Conservation (phyloP, 2,113 vertebrate species). For the Chionomys nivalis region DNA sequence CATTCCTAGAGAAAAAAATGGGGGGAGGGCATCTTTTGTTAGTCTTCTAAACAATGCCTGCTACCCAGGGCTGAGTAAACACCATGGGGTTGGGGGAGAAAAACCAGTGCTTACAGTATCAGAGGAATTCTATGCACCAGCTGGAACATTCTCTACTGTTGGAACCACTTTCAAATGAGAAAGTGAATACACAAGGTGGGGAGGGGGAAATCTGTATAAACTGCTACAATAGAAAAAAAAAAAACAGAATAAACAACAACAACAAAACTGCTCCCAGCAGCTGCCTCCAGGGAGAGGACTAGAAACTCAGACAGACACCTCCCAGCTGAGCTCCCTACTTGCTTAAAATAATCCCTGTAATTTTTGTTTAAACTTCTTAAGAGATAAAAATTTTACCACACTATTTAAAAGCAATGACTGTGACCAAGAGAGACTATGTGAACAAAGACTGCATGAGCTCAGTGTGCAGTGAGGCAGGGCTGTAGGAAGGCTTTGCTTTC, state of each 20-base stretch:
- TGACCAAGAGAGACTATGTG: background rate
- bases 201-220: background rate
- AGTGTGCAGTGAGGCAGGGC: background rate
- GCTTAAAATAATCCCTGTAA: constrained; percentile 37
- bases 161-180: constrained; percentile 41
- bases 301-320: constrained; percentile 15
- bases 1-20: constrained; percentile 43
- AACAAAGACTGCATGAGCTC: background rate
- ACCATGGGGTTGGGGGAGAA: background rate
- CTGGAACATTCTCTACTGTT: background rate
- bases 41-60: constrained; percentile 38
- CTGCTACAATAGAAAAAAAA: constrained; percentile 9
- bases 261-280: background rate
- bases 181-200: background rate
- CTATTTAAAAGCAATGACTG: background rate
- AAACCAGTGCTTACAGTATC: background rate
- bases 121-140: constrained; percentile 16
- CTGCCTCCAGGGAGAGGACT: background rate
- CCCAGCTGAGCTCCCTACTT: background rate
- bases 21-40: background rate
- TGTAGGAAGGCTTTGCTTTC: background rate
- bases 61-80: constrained; percentile 37
- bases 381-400: constrained; percentile 30
- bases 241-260: constrained; percentile 51
- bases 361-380: background rate